Conservation (phyloP, 2,797 vertebrate species). For the Pygocentrus nattereri region DNA sequence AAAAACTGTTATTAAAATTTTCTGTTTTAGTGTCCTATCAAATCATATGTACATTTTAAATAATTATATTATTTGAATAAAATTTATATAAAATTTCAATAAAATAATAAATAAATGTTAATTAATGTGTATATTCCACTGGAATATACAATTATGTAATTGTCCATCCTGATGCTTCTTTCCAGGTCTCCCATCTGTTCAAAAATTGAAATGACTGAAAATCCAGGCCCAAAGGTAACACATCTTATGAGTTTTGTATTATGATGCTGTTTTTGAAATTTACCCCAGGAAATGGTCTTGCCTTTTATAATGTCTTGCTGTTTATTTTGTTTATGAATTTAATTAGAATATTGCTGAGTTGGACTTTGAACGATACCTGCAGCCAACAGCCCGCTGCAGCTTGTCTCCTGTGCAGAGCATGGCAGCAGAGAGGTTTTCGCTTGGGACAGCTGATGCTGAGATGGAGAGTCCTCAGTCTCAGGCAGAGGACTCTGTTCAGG, state of each 20-base stretch:
- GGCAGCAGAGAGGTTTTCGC: conserved; percentile 63
- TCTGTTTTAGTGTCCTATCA: too few relatives aligned
- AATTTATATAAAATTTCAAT: too few relatives aligned
- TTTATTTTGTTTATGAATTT: neutral
- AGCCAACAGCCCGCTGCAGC: conserved; percentile 67
- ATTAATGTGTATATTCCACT: neutral
- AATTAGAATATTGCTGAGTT: conserved; percentile 68
- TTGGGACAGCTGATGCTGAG: conserved; percentile 67
- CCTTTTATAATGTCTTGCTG: neutral
- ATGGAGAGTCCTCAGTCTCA: conserved; percentile 75
- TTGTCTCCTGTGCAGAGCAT: conserved; percentile 59
- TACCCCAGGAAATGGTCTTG: neutral
- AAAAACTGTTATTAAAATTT: too few relatives aligned
- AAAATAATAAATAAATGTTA: too few relatives aligned
- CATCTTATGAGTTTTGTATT: neutral
- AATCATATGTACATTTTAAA: too few relatives aligned
- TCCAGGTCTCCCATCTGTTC: conserved; percentile 23
- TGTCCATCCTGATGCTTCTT: neutral
- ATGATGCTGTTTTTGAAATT: neutral
- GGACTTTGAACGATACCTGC: conserved; percentile 81
- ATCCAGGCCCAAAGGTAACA: conserved; percentile 73
- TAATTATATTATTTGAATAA: too few relatives aligned
- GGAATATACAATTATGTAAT: neutral
- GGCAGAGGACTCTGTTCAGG: conserved; percentile 47
- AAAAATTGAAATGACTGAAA: conserved; percentile 53